phyloP scores from a whole-genome alignment of 2,888 invertebrate species.

The Apomyelois bistriatella region DNA sequence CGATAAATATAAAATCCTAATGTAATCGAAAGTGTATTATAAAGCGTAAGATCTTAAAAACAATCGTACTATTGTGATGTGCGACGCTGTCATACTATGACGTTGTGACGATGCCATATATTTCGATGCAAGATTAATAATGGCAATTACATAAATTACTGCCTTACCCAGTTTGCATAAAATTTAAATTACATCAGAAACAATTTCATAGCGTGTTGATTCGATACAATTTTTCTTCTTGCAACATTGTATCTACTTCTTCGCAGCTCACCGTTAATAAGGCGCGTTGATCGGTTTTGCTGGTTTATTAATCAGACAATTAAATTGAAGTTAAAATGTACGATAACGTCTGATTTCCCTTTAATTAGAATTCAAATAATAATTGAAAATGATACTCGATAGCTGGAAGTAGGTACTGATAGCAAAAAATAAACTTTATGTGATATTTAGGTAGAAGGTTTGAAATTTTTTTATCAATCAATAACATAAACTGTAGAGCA shows the following conservation, averaged over 20 bases:
- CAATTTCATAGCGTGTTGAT: slow-evolving; percentile 14
- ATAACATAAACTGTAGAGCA: too few relatives aligned
- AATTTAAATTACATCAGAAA: slow-evolving; percentile 12
- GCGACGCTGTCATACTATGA: slow-evolving; percentile 14
- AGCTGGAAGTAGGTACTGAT: too few relatives aligned
- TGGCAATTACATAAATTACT: slow-evolving; percentile 34
- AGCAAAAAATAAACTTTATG: too few relatives aligned
- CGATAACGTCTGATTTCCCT: not conserved
- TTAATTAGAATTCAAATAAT: not conserved
- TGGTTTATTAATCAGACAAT: not conserved
- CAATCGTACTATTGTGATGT: too few relatives aligned
- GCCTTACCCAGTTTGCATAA: slow-evolving; percentile 6
- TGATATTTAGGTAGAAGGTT: too few relatives aligned
- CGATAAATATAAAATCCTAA: too few relatives aligned
- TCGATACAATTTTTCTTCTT: slow-evolving; percentile 13
- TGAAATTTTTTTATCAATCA: too few relatives aligned
- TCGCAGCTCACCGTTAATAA: not conserved
- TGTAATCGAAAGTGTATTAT: too few relatives aligned
- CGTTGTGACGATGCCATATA: slow-evolving; percentile 27
- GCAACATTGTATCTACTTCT: not conserved
- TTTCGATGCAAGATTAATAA: slow-evolving; percentile 49
- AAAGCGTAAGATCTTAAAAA: too few relatives aligned
- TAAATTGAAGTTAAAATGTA: not conserved
- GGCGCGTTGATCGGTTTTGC: not conserved
- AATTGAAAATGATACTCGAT: not conserved